Base-by-base conservation (phyloP, 2,113 vertebrate genomes). In the Leptobrachium ailaonicum region DNA sequence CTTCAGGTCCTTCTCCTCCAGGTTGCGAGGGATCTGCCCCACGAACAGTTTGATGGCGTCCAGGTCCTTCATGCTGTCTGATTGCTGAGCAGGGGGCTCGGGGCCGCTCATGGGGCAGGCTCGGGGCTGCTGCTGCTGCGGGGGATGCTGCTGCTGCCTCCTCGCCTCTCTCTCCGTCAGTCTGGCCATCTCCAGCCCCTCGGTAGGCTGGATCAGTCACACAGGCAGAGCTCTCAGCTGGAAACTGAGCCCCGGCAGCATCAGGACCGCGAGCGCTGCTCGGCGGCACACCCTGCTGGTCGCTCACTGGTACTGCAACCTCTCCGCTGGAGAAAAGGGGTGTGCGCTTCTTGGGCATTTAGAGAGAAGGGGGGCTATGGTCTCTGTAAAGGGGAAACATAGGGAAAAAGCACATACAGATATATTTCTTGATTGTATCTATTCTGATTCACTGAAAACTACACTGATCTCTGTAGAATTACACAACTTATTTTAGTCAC, bases 11-110 rank as follows among this genome's bases (percentile, higher is more conserved):
- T 95, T 96, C 87, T 98, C 97, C 86, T 98, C 96, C 89, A 98
- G 94, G 94, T 98, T 96, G 85, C 97, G 95, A 84, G 97, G 97
- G 88, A 98, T 98, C 94, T 98, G 97, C 89, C 97, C 97, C 90
- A 98, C 95, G 91, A 98, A 98, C 82, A 98, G 95, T 93, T 98
- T 98, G 90, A 98, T 98, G 90, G 97, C 97, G 90, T 98, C 97
- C 91, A 96, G 95, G 92, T 98, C 96, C 93, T 98, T 98, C 95
- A 96, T 96, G 91, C 90, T 95, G 91, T 95, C 95, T 92, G 92
- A 91, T 92, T 94, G 95, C 87, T 74, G 79, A 74, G 94, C 94
- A 87, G 93, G 93, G 90, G 95, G 92, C 93, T 96, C 95, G 90
- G 95, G 94, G 87, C 92, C 94, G 96, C 95, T 97, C 96, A 97